Conservation (phyloP, 2,888 invertebrate species). For the Drosophila setosimentum region DNA sequence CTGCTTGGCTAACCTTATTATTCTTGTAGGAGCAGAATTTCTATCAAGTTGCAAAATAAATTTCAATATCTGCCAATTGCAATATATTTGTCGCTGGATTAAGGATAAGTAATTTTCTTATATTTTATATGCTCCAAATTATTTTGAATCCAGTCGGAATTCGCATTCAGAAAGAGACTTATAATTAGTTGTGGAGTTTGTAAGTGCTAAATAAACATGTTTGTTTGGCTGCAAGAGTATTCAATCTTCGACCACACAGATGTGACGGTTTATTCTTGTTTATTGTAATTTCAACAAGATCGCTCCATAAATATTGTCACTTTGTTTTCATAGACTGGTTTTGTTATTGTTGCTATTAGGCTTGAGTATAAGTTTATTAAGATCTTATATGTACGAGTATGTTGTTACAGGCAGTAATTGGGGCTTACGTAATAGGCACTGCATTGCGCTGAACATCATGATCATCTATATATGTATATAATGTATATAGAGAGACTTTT, state of each 20-base stretch:
- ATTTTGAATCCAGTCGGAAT: neutral
- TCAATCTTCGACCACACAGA: neutral
- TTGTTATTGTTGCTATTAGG: constrained; percentile 11
- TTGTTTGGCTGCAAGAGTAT: constrained; percentile 13
- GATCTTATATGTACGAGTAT: constrained; percentile 17
- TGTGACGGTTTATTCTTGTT: constrained; percentile 7
- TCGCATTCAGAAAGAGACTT: neutral
- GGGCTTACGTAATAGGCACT: constrained; percentile 70
- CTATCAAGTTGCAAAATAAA: neutral
- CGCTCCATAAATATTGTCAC: constrained; percentile 52
- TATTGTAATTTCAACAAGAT: constrained; percentile 36
- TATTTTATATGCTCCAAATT: neutral
- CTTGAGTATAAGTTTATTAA: constrained; percentile 38
- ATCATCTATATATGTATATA: constrained; percentile 30
- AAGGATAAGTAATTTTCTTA: neutral
- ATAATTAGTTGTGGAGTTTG: neutral
- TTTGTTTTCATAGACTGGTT: constrained; percentile 34
- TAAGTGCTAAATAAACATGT: neutral
- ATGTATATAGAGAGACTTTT: constrained; percentile 15
- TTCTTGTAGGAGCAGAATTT: neutral
- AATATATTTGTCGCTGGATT: neutral
- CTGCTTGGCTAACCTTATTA: neutral
- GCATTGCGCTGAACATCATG: constrained; percentile 48
- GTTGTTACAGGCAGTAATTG: constrained; percentile 51
- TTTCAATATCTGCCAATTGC: neutral